Conservation (phyloP, 1,140 invertebrate genomes). For the Nymphalis io region DNA sequence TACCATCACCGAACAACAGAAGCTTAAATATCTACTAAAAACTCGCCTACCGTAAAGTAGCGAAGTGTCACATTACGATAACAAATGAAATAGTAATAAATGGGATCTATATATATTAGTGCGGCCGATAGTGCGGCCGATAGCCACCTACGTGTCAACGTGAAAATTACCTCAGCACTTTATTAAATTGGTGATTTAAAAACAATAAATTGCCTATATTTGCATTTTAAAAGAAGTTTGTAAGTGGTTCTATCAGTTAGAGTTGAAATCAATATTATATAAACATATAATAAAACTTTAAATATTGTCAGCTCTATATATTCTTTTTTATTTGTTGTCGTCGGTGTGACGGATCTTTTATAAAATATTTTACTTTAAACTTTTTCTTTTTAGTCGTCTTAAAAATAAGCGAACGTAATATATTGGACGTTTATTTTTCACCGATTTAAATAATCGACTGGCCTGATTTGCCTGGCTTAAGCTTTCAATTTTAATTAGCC, state of each 20-base stretch:
- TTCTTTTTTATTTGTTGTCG: too few species aligned
- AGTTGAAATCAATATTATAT: background rate
- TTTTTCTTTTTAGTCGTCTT: too few species aligned
- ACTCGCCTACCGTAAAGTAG: background rate
- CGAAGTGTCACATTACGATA: constrained; percentile 16
- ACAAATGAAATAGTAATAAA: background rate
- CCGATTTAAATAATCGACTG: too few species aligned
- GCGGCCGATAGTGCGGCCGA: background rate
- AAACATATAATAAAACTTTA: too few species aligned
- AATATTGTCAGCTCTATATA: too few species aligned
- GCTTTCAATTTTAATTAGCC: too few species aligned
- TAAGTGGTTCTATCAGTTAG: background rate
- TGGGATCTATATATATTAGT: background rate
- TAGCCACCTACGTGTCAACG: background rate
- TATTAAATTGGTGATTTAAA: constrained; percentile 8
- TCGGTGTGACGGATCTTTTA: too few species aligned
- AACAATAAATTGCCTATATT: constrained; percentile 14
- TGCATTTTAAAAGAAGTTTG: constrained; percentile 4
- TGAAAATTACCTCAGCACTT: background rate
- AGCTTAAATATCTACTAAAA: background rate
- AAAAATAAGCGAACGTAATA: too few species aligned
- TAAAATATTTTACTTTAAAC: too few species aligned
- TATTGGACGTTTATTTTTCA: too few species aligned
- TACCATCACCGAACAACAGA: constrained; percentile 8
- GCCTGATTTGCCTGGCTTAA: too few species aligned